Evolutionary conservation across 92 coral and sea anemone genomes (phyloP), one percentile per base, ranked within the genome.

Genomic region (Parazoanthus darwini): DNA sequence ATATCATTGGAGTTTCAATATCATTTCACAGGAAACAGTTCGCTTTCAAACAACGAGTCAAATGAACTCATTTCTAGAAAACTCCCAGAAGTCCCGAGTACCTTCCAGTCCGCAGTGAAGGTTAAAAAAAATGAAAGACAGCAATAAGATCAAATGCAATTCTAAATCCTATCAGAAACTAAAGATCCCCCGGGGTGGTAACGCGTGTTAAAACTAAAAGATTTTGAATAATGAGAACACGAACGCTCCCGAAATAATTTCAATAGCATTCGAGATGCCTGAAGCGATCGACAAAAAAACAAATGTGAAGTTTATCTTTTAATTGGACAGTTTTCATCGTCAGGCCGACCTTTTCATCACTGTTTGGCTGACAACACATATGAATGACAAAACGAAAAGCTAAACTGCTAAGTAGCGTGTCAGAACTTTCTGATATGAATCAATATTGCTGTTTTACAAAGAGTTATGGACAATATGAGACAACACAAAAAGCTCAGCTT

Each of bases 261-360:
- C 72, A 80, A 20, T 2, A 14, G 22, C 26, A 63, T 26, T 23
- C n/a, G 26, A 63, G 70, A 63, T 63, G 82, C 66, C 65, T 78
- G 42, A 36, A 56, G 72, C 73, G 23, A 80, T 51, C 84, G 70
- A 50, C 71, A 80, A 39, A 56, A 80, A 29, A 80, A 80, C 68
- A 80, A 80, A 20, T 26, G 59, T 3, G 3, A 6, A 46, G 38
- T 25, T 29, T 36, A 35, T 35, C 5, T 48, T 23, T 35, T 80
- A 43, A 2, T 13, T 35, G 26, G 48, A 5, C 29, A 79, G 83
- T 37, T 80, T 59, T 79, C 65, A 33, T 37, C n/a, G 46, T 39
- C 43, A 75, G 25, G 39, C 46, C 29, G 5, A 33, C 22, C 26
- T 48, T 71, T 84, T 63, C 23, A 29, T 71, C 67, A 48, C 9